Base-by-base conservation (phyloP, 2,888 invertebrate species). In the Euspilapteryx auroguttella region DNA sequence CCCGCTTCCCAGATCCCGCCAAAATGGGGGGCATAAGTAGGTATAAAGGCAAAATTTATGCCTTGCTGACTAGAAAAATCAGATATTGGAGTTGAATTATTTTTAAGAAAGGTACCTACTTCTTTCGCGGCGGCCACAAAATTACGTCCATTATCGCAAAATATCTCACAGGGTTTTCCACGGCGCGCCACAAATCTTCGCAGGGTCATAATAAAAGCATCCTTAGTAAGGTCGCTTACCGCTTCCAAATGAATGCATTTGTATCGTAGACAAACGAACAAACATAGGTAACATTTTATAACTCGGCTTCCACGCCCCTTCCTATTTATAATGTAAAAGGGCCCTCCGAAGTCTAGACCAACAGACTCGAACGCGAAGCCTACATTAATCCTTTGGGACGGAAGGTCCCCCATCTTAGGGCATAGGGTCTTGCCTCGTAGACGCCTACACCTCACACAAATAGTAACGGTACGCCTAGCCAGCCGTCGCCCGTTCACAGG, bases 191-290 rank as follows among this genome's bases (percentile, higher is more conserved):
- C 25, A 8, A 31, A 33, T 10, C 33, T 25, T 12, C 31, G 28
- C 14, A 34, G 12, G n/a, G n/a, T n/a, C n/a, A n/a, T n/a, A n/a
- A n/a, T n/a, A n/a, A n/a, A n/a, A n/a, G n/a, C n/a, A n/a, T n/a
- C n/a, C n/a, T n/a, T n/a, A n/a, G n/a, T n/a, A n/a, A n/a, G n/a
- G n/a, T n/a, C n/a, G n/a, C n/a, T 21, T 5, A 23, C 32, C 8
- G 32, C 11, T 14, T 37, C 37, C 11, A 35, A 21, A 23, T 37
- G 37, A n/a, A n/a, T n/a, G n/a, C n/a, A n/a, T n/a, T n/a, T n/a
- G n/a, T n/a, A n/a, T n/a, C n/a, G n/a, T n/a, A n/a, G n/a, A n/a
- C n/a, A n/a, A n/a, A n/a, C n/a, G n/a, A n/a, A n/a, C n/a, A n/a
- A n/a, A n/a, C n/a, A 34, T 14, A 34, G n/a, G 27, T 34, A 34